Percentiles rank a stretch among this genome's conserved stretches.
phyloP scores from a whole-genome alignment of 2,113 vertebrate genomes.

The Trochalopteron elliotii region DNA sequence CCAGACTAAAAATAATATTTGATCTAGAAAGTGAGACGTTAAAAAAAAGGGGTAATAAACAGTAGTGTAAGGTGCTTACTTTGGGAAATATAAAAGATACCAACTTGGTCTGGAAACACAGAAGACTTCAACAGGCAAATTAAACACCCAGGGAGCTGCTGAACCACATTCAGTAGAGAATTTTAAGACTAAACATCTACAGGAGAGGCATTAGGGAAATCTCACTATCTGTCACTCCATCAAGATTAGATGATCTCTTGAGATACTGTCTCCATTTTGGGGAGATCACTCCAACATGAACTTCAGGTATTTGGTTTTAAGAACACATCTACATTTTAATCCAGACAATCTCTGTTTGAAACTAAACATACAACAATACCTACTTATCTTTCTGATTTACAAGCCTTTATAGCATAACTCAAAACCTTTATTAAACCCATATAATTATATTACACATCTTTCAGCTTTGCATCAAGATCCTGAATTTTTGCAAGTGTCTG shows the following conservation, averaged over 20 bases:
- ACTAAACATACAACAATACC: not conserved
- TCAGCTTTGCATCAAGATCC: not conserved
- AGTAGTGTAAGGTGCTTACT: not conserved
- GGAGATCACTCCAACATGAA: not conserved
- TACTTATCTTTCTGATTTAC: not conserved
- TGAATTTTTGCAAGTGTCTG: not conserved
- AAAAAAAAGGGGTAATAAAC: not conserved
- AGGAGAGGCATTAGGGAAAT: not conserved
- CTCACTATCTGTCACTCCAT: not conserved
- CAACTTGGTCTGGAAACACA: not conserved
- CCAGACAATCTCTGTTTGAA: not conserved
- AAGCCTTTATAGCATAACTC: not conserved
- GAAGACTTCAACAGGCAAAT: not conserved
- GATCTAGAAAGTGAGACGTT: not conserved
- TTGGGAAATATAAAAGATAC: not conserved
- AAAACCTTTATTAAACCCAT: not conserved
- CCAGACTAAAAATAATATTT: not conserved
- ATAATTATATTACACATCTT: not conserved
- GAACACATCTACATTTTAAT: not conserved
- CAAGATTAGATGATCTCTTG: not conserved
- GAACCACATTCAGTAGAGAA: not conserved
- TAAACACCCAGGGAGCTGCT: not conserved
- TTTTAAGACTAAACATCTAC: not conserved
- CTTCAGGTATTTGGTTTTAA: not conserved
- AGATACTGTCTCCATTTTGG: not conserved